These are phyloP conservation scores for Caenorhabditis doughertyi DNA, from an alignment of 2,888 invertebrate genomes.

Conservation along the genomic window DNA sequence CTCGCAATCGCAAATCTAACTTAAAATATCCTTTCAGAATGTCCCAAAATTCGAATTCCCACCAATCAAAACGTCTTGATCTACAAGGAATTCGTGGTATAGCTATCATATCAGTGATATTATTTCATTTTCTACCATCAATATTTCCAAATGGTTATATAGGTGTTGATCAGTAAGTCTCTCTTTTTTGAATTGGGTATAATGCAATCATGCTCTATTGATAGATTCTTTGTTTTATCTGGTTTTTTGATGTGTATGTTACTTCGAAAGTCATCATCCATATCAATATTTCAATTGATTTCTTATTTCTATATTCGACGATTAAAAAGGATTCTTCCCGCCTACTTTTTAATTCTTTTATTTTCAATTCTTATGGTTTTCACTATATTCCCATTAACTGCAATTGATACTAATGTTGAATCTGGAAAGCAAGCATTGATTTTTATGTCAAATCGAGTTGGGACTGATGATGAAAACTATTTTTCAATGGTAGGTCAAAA, in stretches of 20 bases:
- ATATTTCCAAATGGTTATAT: not conserved
- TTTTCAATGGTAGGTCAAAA: conserved; percentile 6
- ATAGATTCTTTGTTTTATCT: conserved; percentile 32
- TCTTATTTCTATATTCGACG: conserved; percentile 4
- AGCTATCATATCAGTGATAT: not conserved
- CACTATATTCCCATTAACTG: not conserved
- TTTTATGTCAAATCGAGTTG: conserved; percentile 7
- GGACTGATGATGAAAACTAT: conserved; percentile 10
- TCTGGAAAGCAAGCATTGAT: not conserved
- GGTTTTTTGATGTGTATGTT: conserved; percentile 24
- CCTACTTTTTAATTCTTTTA: conserved; percentile 5
- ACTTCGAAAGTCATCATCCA: not conserved
- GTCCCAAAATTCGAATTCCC: not conserved
- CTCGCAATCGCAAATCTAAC: not conserved
- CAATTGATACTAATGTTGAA: not conserved
- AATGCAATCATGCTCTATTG: not conserved
- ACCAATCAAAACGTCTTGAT: not conserved
- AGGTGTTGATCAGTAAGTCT: not conserved
- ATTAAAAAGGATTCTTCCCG: conserved; percentile 13
- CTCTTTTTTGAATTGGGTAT: not conserved
- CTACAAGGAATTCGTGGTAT: not conserved
- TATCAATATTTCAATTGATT: not conserved
- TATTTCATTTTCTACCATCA: not conserved
- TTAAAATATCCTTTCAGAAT: no score
- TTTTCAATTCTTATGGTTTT: not conserved